Conservation (phyloP, 2,888 invertebrate species). For the Stenodema calcarata region DNA sequence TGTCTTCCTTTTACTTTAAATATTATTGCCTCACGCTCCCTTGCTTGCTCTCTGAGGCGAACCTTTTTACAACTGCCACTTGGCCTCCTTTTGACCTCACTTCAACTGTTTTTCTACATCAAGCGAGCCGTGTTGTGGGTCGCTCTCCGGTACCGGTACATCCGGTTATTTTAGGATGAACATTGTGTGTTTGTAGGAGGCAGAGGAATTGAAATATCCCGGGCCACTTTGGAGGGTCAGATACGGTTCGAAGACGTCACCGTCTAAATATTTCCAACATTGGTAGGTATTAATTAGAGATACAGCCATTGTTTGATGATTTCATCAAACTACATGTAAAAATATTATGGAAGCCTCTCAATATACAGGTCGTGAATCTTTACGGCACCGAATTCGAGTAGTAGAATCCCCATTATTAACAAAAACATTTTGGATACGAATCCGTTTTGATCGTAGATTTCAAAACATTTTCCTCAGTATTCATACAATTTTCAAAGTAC, state of each 20-base stretch:
- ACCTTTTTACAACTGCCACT: constrained; percentile 22
- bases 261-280: not conserved
- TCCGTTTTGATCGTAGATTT: too few relatives aligned
- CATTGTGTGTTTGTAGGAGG: not conserved
- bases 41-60: not conserved
- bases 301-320: too few relatives aligned
- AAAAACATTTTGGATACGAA: too few relatives aligned
- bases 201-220: not conserved
- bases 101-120: constrained; percentile 1
- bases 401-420: too few relatives aligned
- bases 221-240: too few relatives aligned
- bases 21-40: constrained; percentile 21
- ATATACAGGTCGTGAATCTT: too few relatives aligned
- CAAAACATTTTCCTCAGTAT: too few relatives aligned
- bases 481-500: too few relatives aligned
- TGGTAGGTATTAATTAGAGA: too few relatives aligned
- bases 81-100: constrained; percentile 20
- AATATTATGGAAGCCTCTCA: too few relatives aligned
- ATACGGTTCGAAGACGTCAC: not conserved
- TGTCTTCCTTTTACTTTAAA: constrained; percentile 27
- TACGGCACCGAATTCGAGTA: too few relatives aligned
- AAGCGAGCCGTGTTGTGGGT: not conserved
- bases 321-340: too few relatives aligned
- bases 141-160: not conserved
- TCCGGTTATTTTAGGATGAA: not conserved